These are phyloP conservation scores for Achatina immaculata DNA, from an alignment of 1,140 invertebrate species.

Conservation along the genomic window DNA sequence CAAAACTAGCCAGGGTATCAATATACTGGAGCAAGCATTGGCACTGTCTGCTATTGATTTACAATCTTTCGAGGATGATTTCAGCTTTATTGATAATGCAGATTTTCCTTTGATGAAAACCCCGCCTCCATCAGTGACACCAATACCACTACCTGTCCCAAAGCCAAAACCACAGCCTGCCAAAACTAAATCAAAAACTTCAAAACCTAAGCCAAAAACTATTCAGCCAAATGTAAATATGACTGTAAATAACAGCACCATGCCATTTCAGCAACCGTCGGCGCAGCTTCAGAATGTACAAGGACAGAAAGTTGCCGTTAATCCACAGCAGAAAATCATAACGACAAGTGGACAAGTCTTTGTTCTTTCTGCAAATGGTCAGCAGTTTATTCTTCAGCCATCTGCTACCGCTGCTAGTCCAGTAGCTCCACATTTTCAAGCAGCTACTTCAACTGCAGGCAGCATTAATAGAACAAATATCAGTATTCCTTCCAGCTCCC, in stretches of 20 bases:
- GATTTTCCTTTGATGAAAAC: neutral
- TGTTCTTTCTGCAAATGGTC: constrained; percentile 21
- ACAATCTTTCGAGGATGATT: constrained; percentile 30
- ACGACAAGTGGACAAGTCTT: constrained; percentile 24
- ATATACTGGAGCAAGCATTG: constrained; percentile 30
- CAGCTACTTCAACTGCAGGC: neutral
- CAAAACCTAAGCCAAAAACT: constrained; percentile 12
- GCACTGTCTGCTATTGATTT: constrained; percentile 32
- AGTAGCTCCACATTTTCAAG: neutral
- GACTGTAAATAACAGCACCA: constrained; percentile 8
- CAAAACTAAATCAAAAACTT: constrained; percentile 11
- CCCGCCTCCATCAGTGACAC: neutral
- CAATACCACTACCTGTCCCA: neutral
- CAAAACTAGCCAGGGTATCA: constrained; percentile 9
- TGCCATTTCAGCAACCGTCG: neutral
- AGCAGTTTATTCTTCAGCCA: constrained; percentile 23
- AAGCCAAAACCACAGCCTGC: neutral
- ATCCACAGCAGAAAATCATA: constrained; percentile 13
- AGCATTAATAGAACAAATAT: neutral
- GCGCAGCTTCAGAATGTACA: constrained; percentile 12
- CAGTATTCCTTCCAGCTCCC: neutral
- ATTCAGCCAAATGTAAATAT: constrained; percentile 3
- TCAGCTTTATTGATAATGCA: constrained; percentile 9
- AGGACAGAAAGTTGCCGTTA: constrained; percentile 15
- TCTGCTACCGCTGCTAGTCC: neutral